A percentile compares a stretch with the other conserved stretches of the same genome.
Conservation (phyloP, 2,888 invertebrate genomes). For the Kuschelorhynchus macadamiae region DNA sequence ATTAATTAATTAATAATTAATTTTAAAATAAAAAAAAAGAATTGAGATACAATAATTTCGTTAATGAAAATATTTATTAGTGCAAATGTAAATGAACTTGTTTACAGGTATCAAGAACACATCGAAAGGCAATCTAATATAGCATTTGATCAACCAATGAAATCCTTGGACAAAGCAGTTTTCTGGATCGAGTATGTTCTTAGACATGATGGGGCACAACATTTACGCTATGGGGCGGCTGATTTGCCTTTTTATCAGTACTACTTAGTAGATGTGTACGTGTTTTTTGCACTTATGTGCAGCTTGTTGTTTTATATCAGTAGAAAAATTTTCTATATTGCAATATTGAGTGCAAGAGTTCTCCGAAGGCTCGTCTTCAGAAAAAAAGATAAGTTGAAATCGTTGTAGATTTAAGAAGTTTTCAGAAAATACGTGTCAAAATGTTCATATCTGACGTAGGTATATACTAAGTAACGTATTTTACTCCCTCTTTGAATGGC, state of each 20-base stretch:
- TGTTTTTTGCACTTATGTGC: conserved; percentile 20
- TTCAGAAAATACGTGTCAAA: no score
- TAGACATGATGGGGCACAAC: conserved; percentile 57
- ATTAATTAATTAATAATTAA: no score
- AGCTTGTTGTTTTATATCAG: background rate
- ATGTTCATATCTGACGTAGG: no score
- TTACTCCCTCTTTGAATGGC: no score
- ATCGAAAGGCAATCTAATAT: conserved; percentile 51
- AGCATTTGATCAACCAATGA: conserved; percentile 55
- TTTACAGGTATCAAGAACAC: conserved; percentile 54
- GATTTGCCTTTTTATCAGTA: conserved; percentile 57
- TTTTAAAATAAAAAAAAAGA: no score
- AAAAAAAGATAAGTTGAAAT: no score
- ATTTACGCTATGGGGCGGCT: conserved; percentile 53
- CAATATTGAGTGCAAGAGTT: background rate
- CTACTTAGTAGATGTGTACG: conserved; percentile 55
- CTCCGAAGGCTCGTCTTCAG: no score
- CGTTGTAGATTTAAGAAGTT: background rate
- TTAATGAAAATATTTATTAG: no score
- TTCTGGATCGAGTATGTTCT: conserved; percentile 61
- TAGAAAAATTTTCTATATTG: background rate
- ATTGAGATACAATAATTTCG: no score
- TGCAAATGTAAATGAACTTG: no score
- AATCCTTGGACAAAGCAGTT: conserved; percentile 56
- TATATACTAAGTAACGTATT: no score